Evolutionary conservation across 2,797 vertebrate species (phyloP), one percentile per base, ranked within the genome.

Genomic region (Loriculus beryllinus): DNA sequence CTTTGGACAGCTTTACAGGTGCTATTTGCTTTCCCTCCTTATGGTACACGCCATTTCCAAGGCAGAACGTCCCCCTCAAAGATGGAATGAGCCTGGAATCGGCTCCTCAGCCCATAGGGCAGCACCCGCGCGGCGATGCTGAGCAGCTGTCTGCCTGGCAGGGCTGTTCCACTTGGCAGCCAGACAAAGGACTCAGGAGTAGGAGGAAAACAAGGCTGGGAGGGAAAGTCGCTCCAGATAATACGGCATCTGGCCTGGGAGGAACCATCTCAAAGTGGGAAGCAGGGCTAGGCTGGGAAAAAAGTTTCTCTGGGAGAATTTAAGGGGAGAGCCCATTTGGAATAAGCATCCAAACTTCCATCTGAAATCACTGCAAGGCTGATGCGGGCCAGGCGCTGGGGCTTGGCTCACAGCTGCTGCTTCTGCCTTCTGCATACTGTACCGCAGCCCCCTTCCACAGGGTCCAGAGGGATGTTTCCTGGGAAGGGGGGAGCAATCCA

Each of bases 121-220:
- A 96, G 95, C 91, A 74, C 86, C 95, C 74, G 84, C 2, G 16
- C 31, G 5, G 86, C 47, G 68, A 87, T 93, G 96, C 64, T 7
- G 92, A 96, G 95, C 95, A 96, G 90, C 92, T 95, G 95, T 63
- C 92, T 83, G 95, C 94, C 92, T 93, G 91, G 94, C 93, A 93
- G 95, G 93, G 91, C 92, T 43, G 82, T 68, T 93, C 92, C 87
- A 5, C 92, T 91, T 96, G 96, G 95, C 95, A 94, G 95, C 77
- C 92, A 90, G 82, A 95, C 92, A 96, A 95, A 94, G 91, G 90
- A 40, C 81, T 93, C 92, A 81, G 92, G 92, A 94, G 96, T 31
- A 86, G 91, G 80, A 95, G 90, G 87, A 95, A 95, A 95, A 92
- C 86, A 92, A 65, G 95, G 92, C 92, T 83, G 92, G 70, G 89